Base-by-base conservation (phyloP, 2,113 vertebrate genomes). In the Amphiprion percula region DNA sequence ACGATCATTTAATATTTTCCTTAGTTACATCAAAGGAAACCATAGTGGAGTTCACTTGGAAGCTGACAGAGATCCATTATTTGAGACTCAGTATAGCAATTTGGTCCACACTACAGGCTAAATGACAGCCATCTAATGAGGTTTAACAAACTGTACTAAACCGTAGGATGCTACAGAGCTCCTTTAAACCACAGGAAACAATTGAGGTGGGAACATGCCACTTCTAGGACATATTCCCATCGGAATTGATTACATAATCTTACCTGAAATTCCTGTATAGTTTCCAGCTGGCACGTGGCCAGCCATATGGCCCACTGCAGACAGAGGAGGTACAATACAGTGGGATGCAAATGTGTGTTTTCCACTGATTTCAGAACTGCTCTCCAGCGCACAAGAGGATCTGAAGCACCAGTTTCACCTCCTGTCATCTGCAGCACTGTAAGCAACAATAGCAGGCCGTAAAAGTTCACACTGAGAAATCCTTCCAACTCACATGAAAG, bases 291-390 rank as follows among this genome's bases (percentile, higher is more conserved):
- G 21, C 81, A 68, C 12, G 89, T 90, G 33, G 86, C 83, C 59
- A 95, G 87, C 92, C 93, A 96, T 50, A 93, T 24, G 33, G 90
- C 88, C 94, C 94, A 95, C 83, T 94, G 94, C 39, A 95, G 41
- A 84, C 90, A 91, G 46, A 94, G 73, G 14, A 96, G 88, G 55
- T 80, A 37, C 19, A 87, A 65, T 2, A 92, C 33, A 41, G 41
- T 81, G 10, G 72, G 44, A 30, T 67, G 39, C 28, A 88, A 62
- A 52, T 54, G 52, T 52, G 77, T 66, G 67, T 76, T 77, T 74
- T 21, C 64, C 8, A 78, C 75, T 44, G 81, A 83, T 77, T 77
- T 82, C 11, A 94, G 66, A 71, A 68, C 79, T 7, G 46, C 58
- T 80, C 47, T 87, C 94, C 94, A 95, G 68, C 94, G 72, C 10